Evolutionary conservation across 2,113 vertebrate genomes (phyloP).

Genomic region (Falco punctatus): DNA sequence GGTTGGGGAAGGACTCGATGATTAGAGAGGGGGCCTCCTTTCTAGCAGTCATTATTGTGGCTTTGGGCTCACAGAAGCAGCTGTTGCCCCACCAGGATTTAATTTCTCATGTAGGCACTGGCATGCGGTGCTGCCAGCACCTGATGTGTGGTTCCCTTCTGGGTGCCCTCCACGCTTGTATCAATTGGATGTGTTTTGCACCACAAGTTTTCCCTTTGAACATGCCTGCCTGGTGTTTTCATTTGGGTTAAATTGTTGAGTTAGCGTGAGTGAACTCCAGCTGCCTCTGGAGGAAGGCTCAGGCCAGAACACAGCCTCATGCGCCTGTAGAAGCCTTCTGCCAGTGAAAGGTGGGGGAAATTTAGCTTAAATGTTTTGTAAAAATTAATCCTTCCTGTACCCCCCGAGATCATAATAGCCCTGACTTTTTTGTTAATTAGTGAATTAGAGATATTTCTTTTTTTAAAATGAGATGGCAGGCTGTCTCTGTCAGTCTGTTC

Average conservation of each 20-base stretch:
- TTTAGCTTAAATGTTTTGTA: not conserved
- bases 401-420: not conserved
- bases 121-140: not conserved
- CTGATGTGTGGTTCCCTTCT: not conserved
- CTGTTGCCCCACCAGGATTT: constrained; percentile 1
- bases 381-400: not conserved
- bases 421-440: constrained; percentile 25
- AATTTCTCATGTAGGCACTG: not conserved
- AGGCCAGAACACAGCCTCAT: not conserved
- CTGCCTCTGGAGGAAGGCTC: not conserved
- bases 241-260: not conserved
- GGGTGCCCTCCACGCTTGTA: not conserved
- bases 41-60: not conserved
- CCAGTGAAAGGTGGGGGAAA: not conserved
- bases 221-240: not conserved
- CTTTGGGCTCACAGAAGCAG: not conserved
- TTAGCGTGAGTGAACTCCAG: not conserved
- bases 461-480: constrained; percentile 30
- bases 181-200: not conserved
- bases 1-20: not conserved
- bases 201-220: not conserved
- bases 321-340: not conserved
- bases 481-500: constrained; percentile 44
- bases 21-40: not conserved
- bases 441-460: not conserved